phyloP scores from a whole-genome alignment of 1,140 invertebrate species.

The Callitettix versicolor region DNA sequence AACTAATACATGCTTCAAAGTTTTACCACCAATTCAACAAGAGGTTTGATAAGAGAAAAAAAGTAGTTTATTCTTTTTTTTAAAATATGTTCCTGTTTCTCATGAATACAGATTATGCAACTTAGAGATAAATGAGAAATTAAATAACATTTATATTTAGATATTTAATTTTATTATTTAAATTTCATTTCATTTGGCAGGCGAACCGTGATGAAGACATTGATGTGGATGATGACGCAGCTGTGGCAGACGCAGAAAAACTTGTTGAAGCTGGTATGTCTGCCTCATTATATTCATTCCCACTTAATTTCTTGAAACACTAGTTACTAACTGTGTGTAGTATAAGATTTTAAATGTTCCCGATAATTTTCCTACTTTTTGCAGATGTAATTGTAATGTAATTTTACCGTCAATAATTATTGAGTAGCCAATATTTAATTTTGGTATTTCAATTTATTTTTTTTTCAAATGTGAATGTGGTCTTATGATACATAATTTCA shows the following conservation, averaged over 20 bases:
- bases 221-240: conserved; percentile 39
- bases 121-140: too few species aligned
- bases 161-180: too few species aligned
- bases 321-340: background rate
- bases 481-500: background rate
- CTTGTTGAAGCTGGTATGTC: conserved; percentile 40
- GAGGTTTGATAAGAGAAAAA: too few species aligned
- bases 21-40: too few species aligned
- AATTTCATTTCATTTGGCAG: conserved; percentile 35
- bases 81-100: too few species aligned
- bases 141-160: too few species aligned
- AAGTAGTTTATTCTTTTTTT: too few species aligned
- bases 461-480: background rate
- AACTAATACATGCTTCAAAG: too few species aligned
- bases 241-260: conserved; percentile 43
- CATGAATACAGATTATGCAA: too few species aligned
- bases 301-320: background rate
- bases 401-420: background rate
- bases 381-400: background rate
- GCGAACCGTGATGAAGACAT: conserved; percentile 73
- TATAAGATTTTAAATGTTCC: background rate
- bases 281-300: background rate
- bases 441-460: background rate
- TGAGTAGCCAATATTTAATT: background rate
- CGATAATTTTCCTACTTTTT: background rate